Evolutionary conservation across 2,113 vertebrate genomes (phyloP), one percentile per base, ranked within the genome.

Genomic region (Calyptomena viridis): DNA sequence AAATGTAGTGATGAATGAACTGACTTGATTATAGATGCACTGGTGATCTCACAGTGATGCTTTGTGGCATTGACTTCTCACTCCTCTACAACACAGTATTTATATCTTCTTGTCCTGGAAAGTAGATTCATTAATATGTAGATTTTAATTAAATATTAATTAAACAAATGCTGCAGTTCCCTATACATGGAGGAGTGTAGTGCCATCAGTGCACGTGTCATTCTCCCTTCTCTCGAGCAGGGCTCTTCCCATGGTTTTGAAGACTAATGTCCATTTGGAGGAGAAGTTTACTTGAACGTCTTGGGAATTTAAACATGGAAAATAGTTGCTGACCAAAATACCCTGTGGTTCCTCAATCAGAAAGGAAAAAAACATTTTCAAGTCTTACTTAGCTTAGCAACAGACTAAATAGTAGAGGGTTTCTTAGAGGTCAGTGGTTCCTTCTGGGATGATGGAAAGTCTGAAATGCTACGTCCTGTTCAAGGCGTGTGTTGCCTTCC

Each of bases 101-200:
- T 77, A 2, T 22, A 25, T 58, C 23, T 68, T 74, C 44, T 44
- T 22, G 47, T 40, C 63, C 39, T 77, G 71, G 68, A 72, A 42
- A 49, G 39, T 8, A 68, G 49, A 82, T 27, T 18, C 0, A 3
- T 62, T 71, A 60, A 47, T 67, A 25, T 33, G 42, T 60, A 50
- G 73, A 60, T 37, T 59, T 24, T 25, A 55, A 55, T 89, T 44
- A 68, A 68, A 60, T 44, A 60, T 33, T 42, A 49, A 44, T 89
- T 50, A 62, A 71, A 13, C 14, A 37, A 71, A 42, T 31, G 17
- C 21, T n/a, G 8, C 10, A 7, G 8, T 64, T 64, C 24, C 14
- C 5, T 30, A 0, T 56, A 40, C 0, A 1, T 58, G 55, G 44
- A 67, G 58, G 22, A 37, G 18, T 11, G 19, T 8, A 12, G 40